A percentile compares a stretch with the other conserved stretches of the same genome.
Evolutionary conservation across 2,113 vertebrate genomes (phyloP).

Genomic region (Tamias sibiricus): DNA sequence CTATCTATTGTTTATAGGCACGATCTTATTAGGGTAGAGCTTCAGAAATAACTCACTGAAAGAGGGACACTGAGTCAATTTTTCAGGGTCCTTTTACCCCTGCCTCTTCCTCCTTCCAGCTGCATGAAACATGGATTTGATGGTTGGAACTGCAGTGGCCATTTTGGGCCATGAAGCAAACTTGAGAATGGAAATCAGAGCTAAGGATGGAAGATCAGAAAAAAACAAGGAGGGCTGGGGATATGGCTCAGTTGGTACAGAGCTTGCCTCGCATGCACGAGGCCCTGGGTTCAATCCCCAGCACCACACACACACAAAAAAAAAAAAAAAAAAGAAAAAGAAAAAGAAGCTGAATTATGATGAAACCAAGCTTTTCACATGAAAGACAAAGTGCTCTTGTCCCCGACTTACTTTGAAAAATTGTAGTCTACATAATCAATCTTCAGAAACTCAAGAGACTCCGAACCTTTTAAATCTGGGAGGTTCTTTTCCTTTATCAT

Average conservation of each 20-base stretch:
- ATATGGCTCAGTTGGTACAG: too few species aligned
- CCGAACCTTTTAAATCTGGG: conserved; percentile 71
- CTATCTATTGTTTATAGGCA: background rate
- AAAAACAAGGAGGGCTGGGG: background rate
- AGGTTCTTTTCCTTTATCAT: conserved; percentile 65
- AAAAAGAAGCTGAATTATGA: background rate
- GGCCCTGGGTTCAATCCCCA: too few species aligned
- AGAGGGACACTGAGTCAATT: background rate
- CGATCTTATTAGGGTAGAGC: background rate
- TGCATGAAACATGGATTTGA: background rate
- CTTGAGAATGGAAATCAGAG: background rate
- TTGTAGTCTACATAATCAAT: conserved; percentile 80
- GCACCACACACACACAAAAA: too few species aligned
- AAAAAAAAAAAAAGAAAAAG: too few species aligned
- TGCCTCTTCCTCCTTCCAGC: background rate
- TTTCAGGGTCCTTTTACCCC: background rate
- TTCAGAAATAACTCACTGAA: background rate
- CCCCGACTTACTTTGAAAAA: conserved; percentile 79
- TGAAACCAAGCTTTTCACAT: background rate
- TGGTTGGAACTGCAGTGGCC: background rate
- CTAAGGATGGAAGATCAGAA: background rate
- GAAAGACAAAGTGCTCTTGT: background rate
- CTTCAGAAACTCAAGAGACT: conserved; percentile 77
- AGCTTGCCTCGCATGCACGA: too few species aligned
- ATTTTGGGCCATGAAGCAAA: background rate